Percentiles rank a stretch among this genome's conserved stretches.
Conservation (phyloP, 2,888 invertebrate genomes). For the Rhagophthalmus giganteus region DNA sequence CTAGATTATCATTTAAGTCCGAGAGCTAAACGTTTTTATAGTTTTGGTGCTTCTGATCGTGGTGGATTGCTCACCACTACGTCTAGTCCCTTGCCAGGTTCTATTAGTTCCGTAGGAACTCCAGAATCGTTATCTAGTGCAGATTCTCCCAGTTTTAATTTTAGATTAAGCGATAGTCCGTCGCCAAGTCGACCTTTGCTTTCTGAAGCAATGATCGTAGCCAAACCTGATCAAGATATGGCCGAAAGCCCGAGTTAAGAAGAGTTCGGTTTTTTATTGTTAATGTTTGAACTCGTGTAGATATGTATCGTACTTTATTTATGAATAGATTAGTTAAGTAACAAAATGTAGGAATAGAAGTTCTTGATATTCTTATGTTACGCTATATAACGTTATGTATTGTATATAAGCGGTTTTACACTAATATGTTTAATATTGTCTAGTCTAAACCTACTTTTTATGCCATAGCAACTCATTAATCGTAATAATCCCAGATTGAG, state of each 20-base stretch:
- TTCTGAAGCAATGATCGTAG: conserved; percentile 50
- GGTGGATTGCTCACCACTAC: conserved; percentile 54
- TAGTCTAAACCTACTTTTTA: too few relatives aligned
- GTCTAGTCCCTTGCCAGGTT: conserved; percentile 59
- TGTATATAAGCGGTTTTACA: too few relatives aligned
- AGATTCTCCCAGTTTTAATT: conserved; percentile 63
- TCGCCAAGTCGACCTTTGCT: conserved; percentile 55
- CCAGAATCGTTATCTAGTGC: conserved; percentile 65
- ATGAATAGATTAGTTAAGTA: too few relatives aligned
- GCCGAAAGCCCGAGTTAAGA: conserved; percentile 53
- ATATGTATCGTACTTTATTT: not conserved
- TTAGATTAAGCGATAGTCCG: conserved; percentile 60
- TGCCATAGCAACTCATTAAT: too few relatives aligned
- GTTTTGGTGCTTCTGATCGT: conserved; percentile 47
- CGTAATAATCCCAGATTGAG: too few relatives aligned
- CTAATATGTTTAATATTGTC: too few relatives aligned
- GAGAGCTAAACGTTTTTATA: conserved; percentile 55
- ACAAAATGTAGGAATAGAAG: too few relatives aligned
- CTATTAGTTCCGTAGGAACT: conserved; percentile 62
- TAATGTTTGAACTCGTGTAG: not conserved
- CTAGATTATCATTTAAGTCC: conserved; percentile 51
- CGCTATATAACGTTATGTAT: too few relatives aligned
- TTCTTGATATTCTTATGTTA: too few relatives aligned
- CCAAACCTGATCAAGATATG: conserved; percentile 55
- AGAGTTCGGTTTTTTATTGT: not conserved